Conservation (phyloP, 1,140 invertebrate genomes). For the Aphis gossypii region DNA sequence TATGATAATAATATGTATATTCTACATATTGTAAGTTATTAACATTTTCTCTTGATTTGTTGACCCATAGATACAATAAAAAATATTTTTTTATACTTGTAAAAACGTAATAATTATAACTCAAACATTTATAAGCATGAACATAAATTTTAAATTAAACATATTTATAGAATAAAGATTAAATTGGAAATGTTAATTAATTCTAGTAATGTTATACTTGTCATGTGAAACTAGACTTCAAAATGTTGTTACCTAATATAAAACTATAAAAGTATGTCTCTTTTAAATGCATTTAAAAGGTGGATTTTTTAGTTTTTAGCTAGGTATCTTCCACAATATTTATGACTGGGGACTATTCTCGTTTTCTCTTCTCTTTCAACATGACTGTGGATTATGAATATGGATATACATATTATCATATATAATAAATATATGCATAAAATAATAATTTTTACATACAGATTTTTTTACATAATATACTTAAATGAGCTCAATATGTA, state of each 20-base stretch:
- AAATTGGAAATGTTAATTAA: not conserved
- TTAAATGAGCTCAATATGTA: too few species aligned
- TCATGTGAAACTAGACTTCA: not conserved
- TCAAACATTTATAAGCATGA: not conserved
- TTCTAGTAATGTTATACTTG: not conserved
- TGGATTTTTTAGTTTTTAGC: not conserved
- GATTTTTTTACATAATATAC: not conserved
- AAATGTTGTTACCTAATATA: too few species aligned
- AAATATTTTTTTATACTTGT: not conserved
- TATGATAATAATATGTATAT: not conserved
- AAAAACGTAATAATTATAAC: not conserved
- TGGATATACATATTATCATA: not conserved
- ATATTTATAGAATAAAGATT: not conserved
- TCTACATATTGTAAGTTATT: not conserved
- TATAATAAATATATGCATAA: too few species aligned
- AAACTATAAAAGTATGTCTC: not conserved
- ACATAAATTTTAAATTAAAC: not conserved
- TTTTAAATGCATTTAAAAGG: not conserved
- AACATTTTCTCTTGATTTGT: not conserved
- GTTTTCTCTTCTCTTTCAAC: too few species aligned
- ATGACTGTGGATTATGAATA: not conserved
- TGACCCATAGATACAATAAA: not conserved
- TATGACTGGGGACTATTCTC: not conserved
- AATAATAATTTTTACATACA: not conserved
- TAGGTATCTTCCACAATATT: not conserved